Evolutionary conservation across 2,888 invertebrate genomes (phyloP).

Genomic region (Macroteleia sp.): DNA sequence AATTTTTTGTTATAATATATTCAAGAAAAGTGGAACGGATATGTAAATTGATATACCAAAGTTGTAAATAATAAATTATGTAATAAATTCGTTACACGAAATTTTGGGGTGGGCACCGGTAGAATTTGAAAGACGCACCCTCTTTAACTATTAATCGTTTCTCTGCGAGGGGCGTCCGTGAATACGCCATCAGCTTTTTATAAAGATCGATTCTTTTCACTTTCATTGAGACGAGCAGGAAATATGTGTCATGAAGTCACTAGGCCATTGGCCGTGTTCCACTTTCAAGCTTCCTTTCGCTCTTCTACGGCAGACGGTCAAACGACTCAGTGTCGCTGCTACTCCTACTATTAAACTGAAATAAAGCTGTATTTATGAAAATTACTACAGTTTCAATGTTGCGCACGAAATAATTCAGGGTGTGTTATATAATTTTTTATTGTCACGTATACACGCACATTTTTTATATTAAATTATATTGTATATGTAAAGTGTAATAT

Average conservation of each 20-base stretch:
- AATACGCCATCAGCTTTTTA: slow-evolving; percentile 41
- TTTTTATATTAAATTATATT: too few relatives aligned
- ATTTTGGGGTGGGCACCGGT: too few relatives aligned
- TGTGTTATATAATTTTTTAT: slow-evolving; percentile 31
- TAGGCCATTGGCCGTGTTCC: slow-evolving; percentile 82
- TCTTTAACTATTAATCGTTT: not conserved
- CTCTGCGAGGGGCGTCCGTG: not conserved
- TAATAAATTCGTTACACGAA: too few relatives aligned
- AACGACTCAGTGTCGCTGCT: slow-evolving; percentile 32
- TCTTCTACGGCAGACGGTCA: slow-evolving; percentile 66
- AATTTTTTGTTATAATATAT: too few relatives aligned
- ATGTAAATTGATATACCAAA: too few relatives aligned
- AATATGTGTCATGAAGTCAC: slow-evolving; percentile 82
- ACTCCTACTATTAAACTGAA: slow-evolving; percentile 41
- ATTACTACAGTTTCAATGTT: slow-evolving; percentile 25
- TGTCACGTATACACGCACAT: too few relatives aligned
- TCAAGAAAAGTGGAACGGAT: too few relatives aligned
- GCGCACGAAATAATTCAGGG: slow-evolving; percentile 10
- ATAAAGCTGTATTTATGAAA: slow-evolving; percentile 31
- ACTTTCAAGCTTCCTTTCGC: slow-evolving; percentile 80
- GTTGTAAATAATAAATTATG: too few relatives aligned
- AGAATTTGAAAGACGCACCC: too few relatives aligned
- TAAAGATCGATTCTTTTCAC: slow-evolving; percentile 79
- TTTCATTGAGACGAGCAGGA: slow-evolving; percentile 80
- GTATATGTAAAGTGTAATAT: too few relatives aligned